Percentiles rank a stretch among this genome's conserved stretches.
These are phyloP conservation scores for Centropus bengalensis DNA, from an alignment of 2,113 vertebrate species.

Conservation along the genomic window DNA sequence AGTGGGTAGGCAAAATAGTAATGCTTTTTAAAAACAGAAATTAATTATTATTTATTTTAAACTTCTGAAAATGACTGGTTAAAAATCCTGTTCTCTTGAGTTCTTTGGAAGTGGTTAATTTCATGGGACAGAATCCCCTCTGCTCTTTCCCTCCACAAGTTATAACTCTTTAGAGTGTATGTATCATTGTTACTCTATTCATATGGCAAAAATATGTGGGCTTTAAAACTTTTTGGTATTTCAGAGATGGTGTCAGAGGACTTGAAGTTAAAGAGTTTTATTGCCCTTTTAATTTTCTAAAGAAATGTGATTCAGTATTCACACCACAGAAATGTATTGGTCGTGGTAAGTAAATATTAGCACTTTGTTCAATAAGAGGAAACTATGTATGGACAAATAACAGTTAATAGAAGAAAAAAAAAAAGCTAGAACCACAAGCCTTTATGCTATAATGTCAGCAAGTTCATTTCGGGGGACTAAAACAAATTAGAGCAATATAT, in stretches of 20 bases:
- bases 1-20: background rate
- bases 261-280: background rate
- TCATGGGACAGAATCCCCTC: background rate
- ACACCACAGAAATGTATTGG: background rate
- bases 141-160: background rate
- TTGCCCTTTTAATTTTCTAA: background rate
- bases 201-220: background rate
- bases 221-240: background rate
- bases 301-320: background rate
- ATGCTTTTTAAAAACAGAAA: background rate
- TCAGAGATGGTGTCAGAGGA: background rate
- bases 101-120: background rate
- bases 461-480: background rate
- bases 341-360: background rate
- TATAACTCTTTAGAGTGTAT: background rate
- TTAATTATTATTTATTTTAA: background rate
- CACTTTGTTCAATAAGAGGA: background rate
- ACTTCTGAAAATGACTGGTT: background rate
- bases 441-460: background rate
- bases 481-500: background rate
- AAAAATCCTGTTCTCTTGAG: background rate
- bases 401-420: background rate
- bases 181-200: background rate
- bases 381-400: background rate
- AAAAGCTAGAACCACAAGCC: background rate